Evolutionary conservation across 2,797 vertebrate species (phyloP), one percentile per base, ranked within the genome.

Genomic region (Bryconaethiops microstoma): DNA sequence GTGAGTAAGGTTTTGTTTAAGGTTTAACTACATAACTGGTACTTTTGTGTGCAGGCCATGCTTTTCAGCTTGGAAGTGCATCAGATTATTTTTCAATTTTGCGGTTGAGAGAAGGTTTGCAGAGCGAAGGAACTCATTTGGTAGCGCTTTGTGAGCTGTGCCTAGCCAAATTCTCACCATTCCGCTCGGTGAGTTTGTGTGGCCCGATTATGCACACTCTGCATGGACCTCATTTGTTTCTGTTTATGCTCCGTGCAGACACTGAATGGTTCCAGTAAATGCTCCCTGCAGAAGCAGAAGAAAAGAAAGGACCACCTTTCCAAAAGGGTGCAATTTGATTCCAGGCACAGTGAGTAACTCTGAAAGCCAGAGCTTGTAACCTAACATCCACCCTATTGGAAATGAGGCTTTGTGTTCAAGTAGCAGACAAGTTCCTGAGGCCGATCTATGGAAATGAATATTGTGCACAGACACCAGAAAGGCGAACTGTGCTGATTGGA

Each of bases 1-100:
- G 39, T 77, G 74, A 68, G 48, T 68, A 48, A 80, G 65, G 16
- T 76, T 71, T 52, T 76, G 81, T 68, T 73, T 65, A 79, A 72
- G 19, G 39, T 68, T 68, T 45, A 68, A 21, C 65, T 48, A 52
- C 74, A 75, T 65, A 67, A 59, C 81, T 60, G 74, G 60, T 48
- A 54, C 35, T 72, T 80, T 63, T 77, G 70, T 69, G 57, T 35
- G 57, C 55, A 42, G 23, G 75, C 83, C 76, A 87, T 82, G 76
- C 85, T 87, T 85, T 86, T 85, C 81, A 87, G 84, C 87, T 85
- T 91, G 88, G 88, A 92, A 85, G 73, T 77, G 83, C 45, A 80
- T 90, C 87, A 88, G 83, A 81, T 87, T 86, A 88, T 91, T 92
- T 92, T 91, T 91, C 88, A 89, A 89, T 91, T 91, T 89, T 91